phyloP scores from a whole-genome alignment of 2,888 invertebrate genomes.

The Zaprionus bogoriensis region DNA sequence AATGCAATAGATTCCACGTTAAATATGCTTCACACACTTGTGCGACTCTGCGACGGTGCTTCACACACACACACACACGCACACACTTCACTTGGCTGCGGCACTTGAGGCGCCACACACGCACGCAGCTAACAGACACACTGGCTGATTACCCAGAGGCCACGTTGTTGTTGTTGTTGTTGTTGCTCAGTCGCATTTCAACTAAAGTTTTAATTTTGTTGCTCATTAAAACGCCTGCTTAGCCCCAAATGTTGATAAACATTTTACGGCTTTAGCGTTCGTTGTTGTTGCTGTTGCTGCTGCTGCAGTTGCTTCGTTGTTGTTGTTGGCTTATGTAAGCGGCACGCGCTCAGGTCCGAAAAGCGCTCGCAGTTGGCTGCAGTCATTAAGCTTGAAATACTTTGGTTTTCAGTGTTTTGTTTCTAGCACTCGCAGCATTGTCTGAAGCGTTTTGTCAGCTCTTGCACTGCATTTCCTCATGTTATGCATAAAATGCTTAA shows the following conservation, averaged over 20 bases:
- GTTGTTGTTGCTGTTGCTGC: conserved; percentile 1
- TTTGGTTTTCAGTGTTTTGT: conserved; percentile 29
- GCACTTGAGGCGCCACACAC: conserved; percentile 49
- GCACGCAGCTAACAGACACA: no score
- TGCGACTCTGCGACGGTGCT: no score
- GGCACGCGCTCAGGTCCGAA: conserved; percentile 61
- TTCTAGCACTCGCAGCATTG: conserved; percentile 14
- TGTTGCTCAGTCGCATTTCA: conserved; percentile 52
- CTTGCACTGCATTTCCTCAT: conserved; percentile 48
- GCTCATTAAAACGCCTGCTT: conserved; percentile 62
- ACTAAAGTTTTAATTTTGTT: conserved; percentile 71
- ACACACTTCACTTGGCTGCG: conserved; percentile 19
- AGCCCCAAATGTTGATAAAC: conserved; percentile 67
- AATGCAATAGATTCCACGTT: conserved; percentile 34
- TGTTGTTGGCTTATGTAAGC: conserved; percentile 49
- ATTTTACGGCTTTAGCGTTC: conserved; percentile 38
- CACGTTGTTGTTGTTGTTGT: conserved; percentile 19
- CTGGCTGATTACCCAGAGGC: conserved; percentile 55
- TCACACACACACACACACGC: no score
- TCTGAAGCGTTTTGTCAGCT: conserved; percentile 24
- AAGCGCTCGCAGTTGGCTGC: conserved; percentile 23
- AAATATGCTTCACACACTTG: conserved; percentile 1
- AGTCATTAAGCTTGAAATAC: conserved; percentile 32
- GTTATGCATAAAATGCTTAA: conserved; percentile 51
- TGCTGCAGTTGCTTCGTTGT: conserved; percentile 1